Conservation (phyloP, 2,888 invertebrate genomes). For the Galerucella pusilla region DNA sequence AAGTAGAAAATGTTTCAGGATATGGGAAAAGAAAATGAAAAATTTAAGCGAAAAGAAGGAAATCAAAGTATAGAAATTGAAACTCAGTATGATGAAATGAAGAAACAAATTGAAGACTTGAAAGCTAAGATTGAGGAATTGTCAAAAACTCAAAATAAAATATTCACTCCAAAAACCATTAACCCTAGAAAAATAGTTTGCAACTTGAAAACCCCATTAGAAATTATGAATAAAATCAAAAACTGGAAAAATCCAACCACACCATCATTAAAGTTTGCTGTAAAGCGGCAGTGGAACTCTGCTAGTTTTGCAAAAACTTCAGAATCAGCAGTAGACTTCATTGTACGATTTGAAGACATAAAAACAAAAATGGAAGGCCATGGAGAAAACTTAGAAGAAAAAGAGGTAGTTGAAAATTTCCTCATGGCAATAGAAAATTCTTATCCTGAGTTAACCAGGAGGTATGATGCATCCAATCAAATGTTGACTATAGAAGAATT, state of each 20-base stretch:
- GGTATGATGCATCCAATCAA: not conserved
- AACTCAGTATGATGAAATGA: constrained; percentile 4
- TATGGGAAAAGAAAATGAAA: not conserved
- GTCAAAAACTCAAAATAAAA: constrained; percentile 1
- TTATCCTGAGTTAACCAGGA: constrained; percentile 3
- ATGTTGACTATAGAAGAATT: not conserved
- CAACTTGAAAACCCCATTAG: not conserved
- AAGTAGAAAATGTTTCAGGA: not conserved
- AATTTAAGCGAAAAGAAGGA: not conserved
- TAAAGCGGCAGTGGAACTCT: not conserved
- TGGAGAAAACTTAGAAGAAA: not conserved
- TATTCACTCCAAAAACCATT: constrained; percentile 2
- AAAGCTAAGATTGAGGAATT: not conserved
- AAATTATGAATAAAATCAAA: constrained; percentile 1
- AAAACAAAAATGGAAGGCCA: not conserved
- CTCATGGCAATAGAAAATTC: constrained; percentile 5
- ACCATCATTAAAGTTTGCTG: not conserved
- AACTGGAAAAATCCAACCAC: not conserved
- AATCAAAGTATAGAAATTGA: not conserved
- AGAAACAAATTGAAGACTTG: not conserved
- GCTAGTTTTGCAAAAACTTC: not conserved
- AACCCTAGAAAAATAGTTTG: not conserved
- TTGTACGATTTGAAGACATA: not conserved
- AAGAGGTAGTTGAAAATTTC: not conserved
- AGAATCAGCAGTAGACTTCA: constrained; percentile 2